Evolutionary conservation across 2,888 invertebrate species (phyloP), one percentile per base, ranked within the genome.

Genomic region (Andrena hattorfiana): DNA sequence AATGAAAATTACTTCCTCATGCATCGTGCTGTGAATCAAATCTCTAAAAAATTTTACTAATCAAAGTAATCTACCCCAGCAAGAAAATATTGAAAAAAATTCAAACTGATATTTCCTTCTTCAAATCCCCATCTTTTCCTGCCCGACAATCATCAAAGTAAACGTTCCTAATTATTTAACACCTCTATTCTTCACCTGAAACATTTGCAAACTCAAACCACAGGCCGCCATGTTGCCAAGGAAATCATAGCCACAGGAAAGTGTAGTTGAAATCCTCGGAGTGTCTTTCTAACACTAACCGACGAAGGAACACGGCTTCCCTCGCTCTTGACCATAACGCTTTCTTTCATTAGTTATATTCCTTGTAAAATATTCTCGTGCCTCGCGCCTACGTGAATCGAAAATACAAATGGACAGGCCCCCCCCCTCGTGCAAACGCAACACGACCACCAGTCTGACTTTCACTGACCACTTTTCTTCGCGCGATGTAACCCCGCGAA

Each of bases 381-480:
- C 7, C 68, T 49, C 42, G 32, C 68, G 49, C 68, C 63, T 51
- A 51, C 28, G 69, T 62, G 60, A 66, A 83, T 72, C 66, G 80
- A 85, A 76, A 72, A 76, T 81, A 85, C 83, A 71, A 79, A 84
- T 68, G 68, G 54, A 72, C 62, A 30, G 30, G 54, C n/a, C 26
- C 56, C 13, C 28, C 56, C 10, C 30, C 35, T 10, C 30, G 66
- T 70, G 71, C 80, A 75, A 72, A 70, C 62, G 59, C 66, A 30
- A 48, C 35, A 28, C 48, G 62, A 16, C 56, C 56, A 13, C 16
- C 8, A 23, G 20, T 66, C 16, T 10, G 20, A 81, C 86, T 86
- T 86, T 86, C 85, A 85, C 85, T 83, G 59, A 66, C 77, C 63
- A 48, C 68, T 68, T 85, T 73, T 83, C 78, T 74, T 83, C 56